Conservation (phyloP, 1,140 invertebrate genomes). For the Lasioglossum baleicum region DNA sequence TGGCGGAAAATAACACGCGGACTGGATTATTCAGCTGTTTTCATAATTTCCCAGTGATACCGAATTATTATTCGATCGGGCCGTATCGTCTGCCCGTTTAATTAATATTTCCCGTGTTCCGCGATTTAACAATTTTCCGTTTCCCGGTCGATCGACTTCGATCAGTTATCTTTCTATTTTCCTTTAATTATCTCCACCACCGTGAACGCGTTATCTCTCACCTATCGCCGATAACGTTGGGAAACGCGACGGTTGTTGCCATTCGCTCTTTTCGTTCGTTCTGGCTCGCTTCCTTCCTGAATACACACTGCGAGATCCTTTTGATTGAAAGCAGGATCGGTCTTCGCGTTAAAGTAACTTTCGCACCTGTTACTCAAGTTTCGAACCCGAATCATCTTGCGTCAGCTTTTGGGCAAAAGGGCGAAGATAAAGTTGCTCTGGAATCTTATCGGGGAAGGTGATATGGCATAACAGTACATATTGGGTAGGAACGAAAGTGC, state of each 20-base stretch:
- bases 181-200: background rate
- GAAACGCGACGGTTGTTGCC: background rate
- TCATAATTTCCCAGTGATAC: slow-evolving; percentile 1
- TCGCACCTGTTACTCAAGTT: no score
- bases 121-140: background rate
- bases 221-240: background rate
- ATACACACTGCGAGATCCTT: no score
- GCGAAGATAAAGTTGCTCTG: no score
- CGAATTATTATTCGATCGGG: slow-evolving; percentile 23
- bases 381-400: no score
- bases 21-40: slow-evolving; percentile 16
- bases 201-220: background rate
- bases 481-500: no score
- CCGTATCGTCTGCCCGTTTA: background rate
- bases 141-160: background rate
- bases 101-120: slow-evolving; percentile 22
- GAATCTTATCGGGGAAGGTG: no score
- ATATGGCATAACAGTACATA: no score
- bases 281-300: no score
- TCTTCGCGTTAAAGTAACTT: no score
- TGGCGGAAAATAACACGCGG: slow-evolving; percentile 1
- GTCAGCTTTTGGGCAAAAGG: no score
- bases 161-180: background rate
- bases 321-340: no score
- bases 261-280: background rate